Conservation (phyloP, 2,797 vertebrate species). For the Bradypodion ventrale region DNA sequence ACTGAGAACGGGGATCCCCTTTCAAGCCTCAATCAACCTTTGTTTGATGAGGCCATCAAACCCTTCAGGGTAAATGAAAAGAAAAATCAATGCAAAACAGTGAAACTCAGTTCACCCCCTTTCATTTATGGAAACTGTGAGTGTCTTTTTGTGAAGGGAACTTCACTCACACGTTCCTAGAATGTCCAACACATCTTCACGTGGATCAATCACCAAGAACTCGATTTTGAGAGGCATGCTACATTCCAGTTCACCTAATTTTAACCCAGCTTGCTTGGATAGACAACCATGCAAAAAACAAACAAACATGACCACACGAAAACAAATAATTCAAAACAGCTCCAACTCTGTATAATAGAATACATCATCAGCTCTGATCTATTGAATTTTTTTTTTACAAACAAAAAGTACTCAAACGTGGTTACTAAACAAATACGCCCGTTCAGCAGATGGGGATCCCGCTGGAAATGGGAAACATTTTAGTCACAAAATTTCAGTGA, state of each 20-base stretch:
- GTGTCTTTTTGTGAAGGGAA: background rate
- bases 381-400: background rate
- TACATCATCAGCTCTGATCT: background rate
- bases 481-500: background rate
- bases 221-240: slow-evolving; percentile 9
- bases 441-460: background rate
- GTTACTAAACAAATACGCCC: background rate
- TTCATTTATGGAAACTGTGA: background rate
- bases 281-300: slow-evolving; percentile 36
- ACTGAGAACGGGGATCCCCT: background rate
- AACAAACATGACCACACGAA: background rate
- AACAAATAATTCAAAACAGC: background rate
- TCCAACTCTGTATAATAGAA: background rate
- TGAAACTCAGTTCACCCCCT: background rate
- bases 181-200: background rate
- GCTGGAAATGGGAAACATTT: background rate
- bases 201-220: slow-evolving; percentile 11
- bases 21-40: too few relatives aligned
- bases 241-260: background rate
- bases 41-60: background rate
- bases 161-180: background rate
- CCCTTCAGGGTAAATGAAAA: background rate
- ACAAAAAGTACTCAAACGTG: background rate
- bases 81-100: background rate
- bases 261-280: background rate